Base-by-base conservation (phyloP, 2,888 invertebrate species). In the Tipula vernalis region DNA sequence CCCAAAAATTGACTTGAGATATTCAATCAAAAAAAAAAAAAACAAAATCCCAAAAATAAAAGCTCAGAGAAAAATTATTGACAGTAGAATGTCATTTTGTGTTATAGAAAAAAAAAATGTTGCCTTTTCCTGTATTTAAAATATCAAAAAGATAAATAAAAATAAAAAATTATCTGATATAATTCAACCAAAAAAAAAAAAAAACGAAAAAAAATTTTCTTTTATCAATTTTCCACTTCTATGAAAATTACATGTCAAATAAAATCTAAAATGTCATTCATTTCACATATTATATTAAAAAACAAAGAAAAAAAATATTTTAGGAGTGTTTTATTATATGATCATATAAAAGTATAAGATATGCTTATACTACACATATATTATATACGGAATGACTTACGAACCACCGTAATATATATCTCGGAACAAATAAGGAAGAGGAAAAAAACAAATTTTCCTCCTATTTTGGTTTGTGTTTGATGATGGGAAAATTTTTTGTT, bases 181-280 rank as follows among this genome's bases (percentile, higher is more conserved):
- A 57, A 57, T 15, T 15, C 51, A 57, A 57, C 51, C 51, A 57
- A 71, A 28, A 47, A 39, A 39, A 39, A 39, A 39, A 51, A 71
- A 28, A 51, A 71, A 28, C 71, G 71, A 71, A 71, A 28, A 28
- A 18, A 51, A 71, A 71, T 71, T 71, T 71, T 71, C 28, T 71
- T 71, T 71, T 71, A 71, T 71, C 71, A 71, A 71, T 71, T 71
- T 71, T 71, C 71, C 71, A 71, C 71, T 71, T 71, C 71, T 71
- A 71, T 71, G 71, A 71, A 71, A 71, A 71, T 71, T 71, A 71
- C 71, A 71, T 71, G 71, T 71, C 71, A 71, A 71, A 71, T 71
- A 71, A 71, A 71, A 71, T 71, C 71, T 71, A 71, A 71, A 71
- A 71, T 71, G 71, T 71, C 71, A 71, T 71, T 71, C 71, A 71